phyloP scores from a whole-genome alignment of 2,113 vertebrate genomes.

The Pseudois nayaur region DNA sequence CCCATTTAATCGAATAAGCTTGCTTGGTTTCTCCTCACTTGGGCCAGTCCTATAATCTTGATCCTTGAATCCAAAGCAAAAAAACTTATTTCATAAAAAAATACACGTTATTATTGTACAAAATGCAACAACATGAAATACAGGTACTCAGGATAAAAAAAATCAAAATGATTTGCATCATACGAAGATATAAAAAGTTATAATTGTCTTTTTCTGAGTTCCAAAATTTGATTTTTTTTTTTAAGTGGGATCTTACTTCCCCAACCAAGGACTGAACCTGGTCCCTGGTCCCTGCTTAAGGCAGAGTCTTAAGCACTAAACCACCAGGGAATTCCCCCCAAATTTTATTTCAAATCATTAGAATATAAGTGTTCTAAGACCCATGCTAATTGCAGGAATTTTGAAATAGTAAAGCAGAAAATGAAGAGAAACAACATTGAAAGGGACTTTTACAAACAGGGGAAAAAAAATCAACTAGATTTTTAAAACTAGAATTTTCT shows the following conservation, averaged over 20 bases:
- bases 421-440: not conserved
- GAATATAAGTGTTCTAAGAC: not conserved
- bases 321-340: not conserved
- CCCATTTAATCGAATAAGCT: constrained; percentile 90
- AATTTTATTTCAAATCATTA: not conserved
- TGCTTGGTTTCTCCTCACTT: constrained; percentile 90
- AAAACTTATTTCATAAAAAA: constrained; percentile 71
- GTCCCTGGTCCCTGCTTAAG: not conserved
- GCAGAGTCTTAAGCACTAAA: not conserved
- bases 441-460: not conserved
- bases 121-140: constrained; percentile 28
- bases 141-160: constrained; percentile 14
- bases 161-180: not conserved
- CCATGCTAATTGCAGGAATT: not conserved
- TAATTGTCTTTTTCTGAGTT: not conserved
- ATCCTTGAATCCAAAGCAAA: constrained; percentile 86
- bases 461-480: not conserved
- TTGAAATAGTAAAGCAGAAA: not conserved
- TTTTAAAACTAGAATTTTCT: not conserved
- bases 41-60: constrained; percentile 94
- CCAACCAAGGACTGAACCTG: not conserved
- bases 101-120: constrained; percentile 10
- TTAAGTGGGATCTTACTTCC: not conserved
- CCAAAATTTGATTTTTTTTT: not conserved
- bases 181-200: not conserved